These are phyloP conservation scores for Sinocyclocheilus grahami DNA, from an alignment of 2,113 vertebrate species.

Conservation along the genomic window DNA sequence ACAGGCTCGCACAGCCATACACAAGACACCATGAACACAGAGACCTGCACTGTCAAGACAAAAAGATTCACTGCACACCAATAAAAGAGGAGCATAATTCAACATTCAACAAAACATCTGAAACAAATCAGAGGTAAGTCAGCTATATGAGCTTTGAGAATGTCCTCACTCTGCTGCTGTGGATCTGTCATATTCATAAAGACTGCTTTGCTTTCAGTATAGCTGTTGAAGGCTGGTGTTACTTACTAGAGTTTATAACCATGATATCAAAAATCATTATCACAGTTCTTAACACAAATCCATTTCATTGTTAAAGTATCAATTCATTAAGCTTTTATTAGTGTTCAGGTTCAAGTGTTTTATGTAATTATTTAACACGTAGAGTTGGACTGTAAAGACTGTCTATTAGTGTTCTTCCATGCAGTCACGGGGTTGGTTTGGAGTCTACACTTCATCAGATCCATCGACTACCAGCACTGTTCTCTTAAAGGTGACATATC, in stretches of 20 bases:
- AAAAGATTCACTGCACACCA: neutral
- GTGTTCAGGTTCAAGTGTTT: too few relatives aligned
- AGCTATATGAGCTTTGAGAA: neutral
- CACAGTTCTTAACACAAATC: neutral
- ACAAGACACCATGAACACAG: neutral
- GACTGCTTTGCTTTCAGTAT: neutral
- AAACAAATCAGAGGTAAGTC: neutral
- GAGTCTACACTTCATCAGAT: too few relatives aligned
- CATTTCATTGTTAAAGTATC: neutral
- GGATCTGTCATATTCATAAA: neutral
- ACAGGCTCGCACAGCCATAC: neutral
- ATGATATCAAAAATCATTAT: neutral
- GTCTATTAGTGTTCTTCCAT: neutral
- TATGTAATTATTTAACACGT: too few relatives aligned
- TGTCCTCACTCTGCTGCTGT: neutral
- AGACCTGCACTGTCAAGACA: neutral
- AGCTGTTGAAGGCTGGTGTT: neutral
- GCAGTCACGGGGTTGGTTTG: too few relatives aligned
- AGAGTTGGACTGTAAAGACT: neutral
- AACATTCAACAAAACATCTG: too few relatives aligned
- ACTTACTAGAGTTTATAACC: neutral
- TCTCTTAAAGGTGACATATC: too few relatives aligned
- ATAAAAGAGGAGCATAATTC: neutral
- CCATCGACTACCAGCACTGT: too few relatives aligned
- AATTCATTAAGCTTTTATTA: neutral